phyloP scores from a whole-genome alignment of 1,140 invertebrate genomes.

The Trachymyrmex septentrionalis region DNA sequence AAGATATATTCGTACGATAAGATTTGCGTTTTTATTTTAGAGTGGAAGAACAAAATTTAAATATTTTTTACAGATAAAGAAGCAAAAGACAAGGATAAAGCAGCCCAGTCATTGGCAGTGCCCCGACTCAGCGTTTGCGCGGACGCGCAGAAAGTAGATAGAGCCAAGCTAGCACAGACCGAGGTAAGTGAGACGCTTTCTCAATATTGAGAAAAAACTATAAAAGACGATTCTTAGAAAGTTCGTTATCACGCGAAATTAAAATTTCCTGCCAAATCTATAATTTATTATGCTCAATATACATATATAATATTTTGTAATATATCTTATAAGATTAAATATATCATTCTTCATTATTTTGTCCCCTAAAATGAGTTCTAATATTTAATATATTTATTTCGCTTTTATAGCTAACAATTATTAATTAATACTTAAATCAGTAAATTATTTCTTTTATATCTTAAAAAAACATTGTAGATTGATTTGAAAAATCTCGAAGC shows the following conservation, averaged over 20 bases:
- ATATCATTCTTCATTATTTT: neutral
- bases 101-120: constrained; percentile 90
- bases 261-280: neutral
- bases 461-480: neutral
- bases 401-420: neutral
- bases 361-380: neutral
- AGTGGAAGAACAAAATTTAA: constrained; percentile 2
- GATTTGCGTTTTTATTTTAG: neutral
- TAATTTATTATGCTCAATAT: neutral
- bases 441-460: neutral
- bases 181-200: constrained; percentile 88
- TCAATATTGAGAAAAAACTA: neutral
- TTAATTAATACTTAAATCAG: neutral
- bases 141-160: constrained; percentile 97
- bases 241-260: neutral
- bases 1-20: constrained; percentile 10
- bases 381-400: neutral
- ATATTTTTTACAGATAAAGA: constrained; percentile 89
- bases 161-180: constrained; percentile 95
- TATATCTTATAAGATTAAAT: neutral
- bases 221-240: neutral
- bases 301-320: neutral
- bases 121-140: constrained; percentile 96
- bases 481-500: constrained; percentile 3
- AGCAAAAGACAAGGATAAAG: constrained; percentile 91